A percentile compares a stretch with the other conserved stretches of the same genome.
phyloP scores from a whole-genome alignment of 2,888 invertebrate genomes.

The Drosophila prolongata region DNA sequence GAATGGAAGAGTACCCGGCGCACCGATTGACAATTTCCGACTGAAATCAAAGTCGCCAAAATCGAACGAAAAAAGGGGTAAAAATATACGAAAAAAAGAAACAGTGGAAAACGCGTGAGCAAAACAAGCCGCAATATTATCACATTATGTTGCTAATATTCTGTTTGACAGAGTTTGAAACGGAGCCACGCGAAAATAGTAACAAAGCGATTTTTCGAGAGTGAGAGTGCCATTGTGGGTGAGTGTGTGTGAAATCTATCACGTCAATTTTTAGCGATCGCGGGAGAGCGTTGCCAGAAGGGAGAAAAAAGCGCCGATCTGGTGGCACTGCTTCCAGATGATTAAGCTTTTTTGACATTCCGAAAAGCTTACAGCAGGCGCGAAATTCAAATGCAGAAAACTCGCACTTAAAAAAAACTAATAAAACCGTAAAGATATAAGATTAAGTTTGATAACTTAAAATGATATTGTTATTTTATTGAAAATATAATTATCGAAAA shows the following conservation, averaged over 20 bases:
- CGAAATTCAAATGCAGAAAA: neutral
- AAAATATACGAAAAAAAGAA: too few species aligned
- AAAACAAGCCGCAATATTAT: conserved; percentile 19
- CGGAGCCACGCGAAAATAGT: conserved; percentile 42
- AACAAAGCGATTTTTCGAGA: conserved; percentile 26
- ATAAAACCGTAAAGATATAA: too few species aligned
- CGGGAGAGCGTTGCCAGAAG: conserved; percentile 7
- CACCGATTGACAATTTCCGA: conserved; percentile 59
- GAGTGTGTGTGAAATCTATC: conserved; percentile 20
- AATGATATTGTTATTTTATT: too few species aligned
- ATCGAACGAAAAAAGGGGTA: conserved; percentile 18
- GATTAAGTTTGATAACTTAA: too few species aligned
- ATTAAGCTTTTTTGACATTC: neutral
- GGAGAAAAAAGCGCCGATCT: neutral
- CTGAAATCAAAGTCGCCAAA: conserved; percentile 71
- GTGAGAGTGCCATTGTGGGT: conserved; percentile 27
- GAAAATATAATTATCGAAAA: too few species aligned
- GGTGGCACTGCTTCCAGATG: conserved; percentile 7
- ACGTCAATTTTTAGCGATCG: conserved; percentile 23
- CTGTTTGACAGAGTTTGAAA: conserved; percentile 14
- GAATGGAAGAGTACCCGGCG: conserved; percentile 26
- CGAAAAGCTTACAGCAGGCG: conserved; percentile 14
- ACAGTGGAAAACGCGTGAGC: conserved; percentile 30
- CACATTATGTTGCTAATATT: conserved; percentile 36
- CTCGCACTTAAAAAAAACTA: too few species aligned